Base-by-base conservation (phyloP, 2,113 vertebrate species). In the Theristicus caerulescens region DNA sequence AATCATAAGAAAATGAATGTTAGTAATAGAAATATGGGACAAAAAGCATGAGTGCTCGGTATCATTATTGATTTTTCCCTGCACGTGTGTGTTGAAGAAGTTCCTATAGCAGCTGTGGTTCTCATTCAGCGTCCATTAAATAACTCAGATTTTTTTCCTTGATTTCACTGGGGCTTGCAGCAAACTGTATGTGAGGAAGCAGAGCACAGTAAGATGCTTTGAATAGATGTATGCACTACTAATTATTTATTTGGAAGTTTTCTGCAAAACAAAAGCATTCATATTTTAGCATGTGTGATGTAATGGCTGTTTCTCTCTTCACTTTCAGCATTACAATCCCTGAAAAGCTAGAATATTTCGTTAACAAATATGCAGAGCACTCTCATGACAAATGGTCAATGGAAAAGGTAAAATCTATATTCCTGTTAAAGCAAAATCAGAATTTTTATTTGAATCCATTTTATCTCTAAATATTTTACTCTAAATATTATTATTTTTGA, bases 311-410 rank as follows among this genome's bases (percentile, higher is more conserved):
- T 82, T 81, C 87, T 89, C 57, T 94, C 46, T 86, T 86, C 59
- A 65, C 69, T 92, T 69, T 64, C 95, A 99, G 99, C 91, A 98
- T 99, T 82, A 98, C 96, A 42, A 98, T 99, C 72, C 99, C 99
- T 29, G 99, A 99, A 97, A 99, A 99, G 90, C 97, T 99, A 78
- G 99, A 99, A 80, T 99, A 98, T 95, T 99, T 99, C 97, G 98
- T 99, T 92, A 99, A 98, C 96, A 99, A 99, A 97, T 99, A 99
- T n/a, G 99, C 99, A n/a, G 99, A 99, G 76, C 99, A 99, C 82
- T 98, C 98, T 57, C 99, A 99, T 69, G 99, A 99, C 96, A 99
- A 98, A 59, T 99, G 99, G 99, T 99, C 99, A 49, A 99, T 99
- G 98, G 99, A 99, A 96, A 99, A 99, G 99, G 99, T 99, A 98